Evolutionary conservation across 2,113 vertebrate genomes (phyloP).

Genomic region (Chrysemys picta): DNA sequence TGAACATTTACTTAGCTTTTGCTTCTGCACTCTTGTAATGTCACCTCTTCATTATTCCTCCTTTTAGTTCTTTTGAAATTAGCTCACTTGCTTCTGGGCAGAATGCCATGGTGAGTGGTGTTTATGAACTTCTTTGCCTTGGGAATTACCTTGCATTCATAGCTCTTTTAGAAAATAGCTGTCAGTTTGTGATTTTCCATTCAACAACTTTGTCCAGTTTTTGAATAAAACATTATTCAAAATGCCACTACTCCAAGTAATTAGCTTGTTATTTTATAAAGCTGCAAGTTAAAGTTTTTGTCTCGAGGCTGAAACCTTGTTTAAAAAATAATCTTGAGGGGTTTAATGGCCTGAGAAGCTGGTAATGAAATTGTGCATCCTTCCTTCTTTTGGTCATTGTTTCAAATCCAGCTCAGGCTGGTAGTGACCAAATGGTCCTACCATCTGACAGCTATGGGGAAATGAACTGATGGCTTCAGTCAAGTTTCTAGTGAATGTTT

Average conservation of each 20-base stretch:
- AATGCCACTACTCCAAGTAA: conserved; percentile 48
- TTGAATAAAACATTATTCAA: conserved; percentile 28
- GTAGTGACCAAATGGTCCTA: conserved; percentile 61
- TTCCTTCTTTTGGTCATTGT: conserved; percentile 13
- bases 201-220: background rate
- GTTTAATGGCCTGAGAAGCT: conserved; percentile 22
- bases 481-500: background rate
- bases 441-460: background rate
- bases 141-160: background rate
- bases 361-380: conserved; percentile 47
- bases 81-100: conserved; percentile 76
- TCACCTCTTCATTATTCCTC: background rate
- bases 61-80: conserved; percentile 79
- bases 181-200: background rate
- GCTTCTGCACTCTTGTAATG: background rate
- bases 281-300: conserved; percentile 65
- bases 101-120: conserved; percentile 66
- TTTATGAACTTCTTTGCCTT: conserved; percentile 10
- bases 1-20: background rate
- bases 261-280: conserved; percentile 61
- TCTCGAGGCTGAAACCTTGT: conserved; percentile 65
- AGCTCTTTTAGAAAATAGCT: background rate
- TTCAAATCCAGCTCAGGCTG: conserved; percentile 39
- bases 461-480: conserved; percentile 18
- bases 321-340: conserved; percentile 40